A percentile compares a stretch with the other conserved stretches of the same genome.
Evolutionary conservation across 2,888 invertebrate genomes (phyloP).

Genomic region (Bellardia pandia): DNA sequence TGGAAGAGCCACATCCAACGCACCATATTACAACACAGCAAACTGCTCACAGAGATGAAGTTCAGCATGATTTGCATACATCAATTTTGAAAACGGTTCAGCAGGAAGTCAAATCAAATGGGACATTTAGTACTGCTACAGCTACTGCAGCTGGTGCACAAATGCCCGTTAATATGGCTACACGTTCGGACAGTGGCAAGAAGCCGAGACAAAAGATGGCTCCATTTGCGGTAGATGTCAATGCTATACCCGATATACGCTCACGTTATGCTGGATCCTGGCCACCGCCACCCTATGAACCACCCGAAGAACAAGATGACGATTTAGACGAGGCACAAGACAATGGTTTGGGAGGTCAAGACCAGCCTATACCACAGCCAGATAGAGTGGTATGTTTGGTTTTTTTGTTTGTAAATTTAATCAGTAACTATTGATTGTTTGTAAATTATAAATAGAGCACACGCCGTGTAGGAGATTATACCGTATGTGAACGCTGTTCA

Average conservation of each 20-base stretch:
- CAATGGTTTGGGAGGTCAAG: slow-evolving; percentile 77
- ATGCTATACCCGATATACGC: slow-evolving; percentile 85
- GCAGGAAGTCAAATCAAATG: slow-evolving; percentile 47
- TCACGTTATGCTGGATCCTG: slow-evolving; percentile 85
- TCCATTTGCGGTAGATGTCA: slow-evolving; percentile 85
- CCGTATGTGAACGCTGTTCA: slow-evolving; percentile 88
- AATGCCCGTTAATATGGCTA: slow-evolving; percentile 17
- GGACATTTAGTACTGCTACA: not conserved
- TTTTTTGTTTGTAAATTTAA: not conserved
- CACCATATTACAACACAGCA: slow-evolving; percentile 81
- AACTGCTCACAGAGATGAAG: slow-evolving; percentile 34
- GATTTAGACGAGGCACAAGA: slow-evolving; percentile 79
- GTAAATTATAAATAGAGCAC: slow-evolving; percentile 84
- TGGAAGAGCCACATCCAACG: slow-evolving; percentile 86
- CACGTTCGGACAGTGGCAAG: slow-evolving; percentile 63
- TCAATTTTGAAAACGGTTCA: slow-evolving; percentile 82
- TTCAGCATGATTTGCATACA: slow-evolving; percentile 79
- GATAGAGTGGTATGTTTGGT: slow-evolving; percentile 76
- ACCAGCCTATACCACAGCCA: slow-evolving; percentile 71
- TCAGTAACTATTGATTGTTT: no score
- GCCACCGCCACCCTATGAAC: slow-evolving; percentile 84
- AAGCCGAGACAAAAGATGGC: slow-evolving; percentile 86
- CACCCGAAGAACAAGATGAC: slow-evolving; percentile 79
- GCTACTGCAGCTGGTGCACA: slow-evolving; percentile 19
- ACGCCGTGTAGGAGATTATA: slow-evolving; percentile 88